Evolutionary conservation across 92 coral and sea anemone genomes (phyloP).

Genomic region (Pocillopora meandrina): DNA sequence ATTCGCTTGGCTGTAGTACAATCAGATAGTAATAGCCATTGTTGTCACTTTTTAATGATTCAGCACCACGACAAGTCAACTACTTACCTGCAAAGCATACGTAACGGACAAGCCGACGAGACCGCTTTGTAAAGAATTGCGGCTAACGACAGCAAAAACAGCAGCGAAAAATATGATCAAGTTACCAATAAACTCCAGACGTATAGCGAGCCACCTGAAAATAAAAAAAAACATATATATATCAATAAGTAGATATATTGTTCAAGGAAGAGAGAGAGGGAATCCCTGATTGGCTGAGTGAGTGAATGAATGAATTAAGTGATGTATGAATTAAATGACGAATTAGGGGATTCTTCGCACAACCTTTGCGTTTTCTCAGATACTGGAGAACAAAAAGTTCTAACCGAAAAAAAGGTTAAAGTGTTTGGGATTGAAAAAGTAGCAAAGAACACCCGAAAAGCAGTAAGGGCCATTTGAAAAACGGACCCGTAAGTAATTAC

Average conservation of each 20-base stretch:
- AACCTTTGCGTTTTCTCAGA: too few relatives aligned
- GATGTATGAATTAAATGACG: not conserved
- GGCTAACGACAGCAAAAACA: conserved; percentile 83
- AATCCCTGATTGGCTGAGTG: not conserved
- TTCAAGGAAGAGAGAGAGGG: not conserved
- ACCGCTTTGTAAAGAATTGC: conserved; percentile 73
- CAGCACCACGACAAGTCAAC: not conserved
- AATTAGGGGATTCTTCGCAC: not conserved
- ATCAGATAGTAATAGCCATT: too few relatives aligned
- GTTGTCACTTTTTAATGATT: too few relatives aligned
- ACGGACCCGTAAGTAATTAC: too few relatives aligned
- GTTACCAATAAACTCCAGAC: conserved; percentile 86
- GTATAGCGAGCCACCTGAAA: conserved; percentile 91
- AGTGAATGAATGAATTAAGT: not conserved
- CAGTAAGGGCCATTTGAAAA: too few relatives aligned
- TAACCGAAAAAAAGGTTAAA: too few relatives aligned
- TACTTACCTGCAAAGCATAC: conserved; percentile 84
- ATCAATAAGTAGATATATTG: too few relatives aligned
- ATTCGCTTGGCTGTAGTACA: too few relatives aligned
- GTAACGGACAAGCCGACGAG: conserved; percentile 95
- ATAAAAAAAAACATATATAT: not conserved
- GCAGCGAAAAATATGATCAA: conserved; percentile 86
- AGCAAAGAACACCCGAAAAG: too few relatives aligned
- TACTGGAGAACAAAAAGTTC: too few relatives aligned
- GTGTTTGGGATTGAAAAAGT: too few relatives aligned